Evolutionary conservation across 2,888 invertebrate species (phyloP).

Genomic region (Incurvaria masculella): DNA sequence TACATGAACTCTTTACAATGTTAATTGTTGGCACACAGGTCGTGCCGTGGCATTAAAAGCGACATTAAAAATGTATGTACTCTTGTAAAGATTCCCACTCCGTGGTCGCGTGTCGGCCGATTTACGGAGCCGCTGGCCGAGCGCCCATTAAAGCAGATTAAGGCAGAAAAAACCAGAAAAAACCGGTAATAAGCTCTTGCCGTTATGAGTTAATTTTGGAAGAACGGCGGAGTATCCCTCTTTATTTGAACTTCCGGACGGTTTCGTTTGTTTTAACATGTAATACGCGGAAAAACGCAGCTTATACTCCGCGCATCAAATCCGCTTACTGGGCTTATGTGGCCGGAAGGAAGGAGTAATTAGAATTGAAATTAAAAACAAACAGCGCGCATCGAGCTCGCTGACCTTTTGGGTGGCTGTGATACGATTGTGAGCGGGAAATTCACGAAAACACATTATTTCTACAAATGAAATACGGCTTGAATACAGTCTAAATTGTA

Average conservation of each 20-base stretch:
- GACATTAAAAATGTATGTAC: slow-evolving; percentile 50
- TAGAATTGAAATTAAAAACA: not conserved
- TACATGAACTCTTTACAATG: slow-evolving; percentile 47
- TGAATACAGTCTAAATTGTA: too few species aligned
- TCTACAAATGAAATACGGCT: too few species aligned
- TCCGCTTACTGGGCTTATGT: not conserved
- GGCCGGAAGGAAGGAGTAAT: not conserved
- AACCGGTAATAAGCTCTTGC: slow-evolving; percentile 36
- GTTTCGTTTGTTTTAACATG: slow-evolving; percentile 49
- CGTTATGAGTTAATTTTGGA: slow-evolving; percentile 57
- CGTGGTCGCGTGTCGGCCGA: slow-evolving; percentile 42
- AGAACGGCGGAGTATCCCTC: slow-evolving; percentile 51
- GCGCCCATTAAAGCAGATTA: slow-evolving; percentile 55
- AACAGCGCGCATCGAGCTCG: not conserved
- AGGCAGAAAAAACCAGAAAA: slow-evolving; percentile 39
- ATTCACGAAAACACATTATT: not conserved
- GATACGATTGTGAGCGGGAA: not conserved
- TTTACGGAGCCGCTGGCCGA: slow-evolving; percentile 50
- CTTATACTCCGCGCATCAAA: not conserved
- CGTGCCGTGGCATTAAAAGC: slow-evolving; percentile 42
- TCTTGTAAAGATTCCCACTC: slow-evolving; percentile 51
- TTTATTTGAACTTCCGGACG: slow-evolving; percentile 47
- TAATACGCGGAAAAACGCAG: slow-evolving; percentile 44
- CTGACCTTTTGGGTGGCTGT: too few species aligned
- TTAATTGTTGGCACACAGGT: slow-evolving; percentile 46